These are phyloP conservation scores for Scolopax mira DNA, from an alignment of 2,113 vertebrate species.

Conservation along the genomic window DNA sequence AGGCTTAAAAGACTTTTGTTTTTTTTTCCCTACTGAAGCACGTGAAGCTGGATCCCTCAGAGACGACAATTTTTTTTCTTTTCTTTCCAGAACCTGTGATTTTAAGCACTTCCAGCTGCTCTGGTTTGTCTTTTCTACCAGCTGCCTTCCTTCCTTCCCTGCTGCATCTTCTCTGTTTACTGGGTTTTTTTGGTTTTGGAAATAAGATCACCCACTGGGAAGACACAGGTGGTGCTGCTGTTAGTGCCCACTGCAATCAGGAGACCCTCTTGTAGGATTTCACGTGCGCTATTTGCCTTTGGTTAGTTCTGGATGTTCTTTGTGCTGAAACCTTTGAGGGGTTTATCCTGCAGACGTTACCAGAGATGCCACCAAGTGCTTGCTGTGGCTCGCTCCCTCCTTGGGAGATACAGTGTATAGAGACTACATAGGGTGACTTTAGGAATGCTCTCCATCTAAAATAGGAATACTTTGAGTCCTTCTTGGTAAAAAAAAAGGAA, in stretches of 20 bases:
- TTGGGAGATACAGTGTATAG: not conserved
- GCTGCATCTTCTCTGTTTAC: not conserved
- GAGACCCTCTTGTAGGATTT: not conserved
- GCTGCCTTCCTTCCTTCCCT: not conserved
- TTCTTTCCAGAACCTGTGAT: not conserved
- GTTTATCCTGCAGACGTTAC: not conserved
- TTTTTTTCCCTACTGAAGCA: not conserved
- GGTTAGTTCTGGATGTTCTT: not conserved
- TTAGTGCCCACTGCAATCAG: not conserved
- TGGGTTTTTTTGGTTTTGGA: not conserved
- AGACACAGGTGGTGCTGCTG: not conserved
- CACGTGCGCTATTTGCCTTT: accelerated
- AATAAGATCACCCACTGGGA: not conserved
- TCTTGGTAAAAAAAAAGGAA: not conserved
- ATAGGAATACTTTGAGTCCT: not conserved
- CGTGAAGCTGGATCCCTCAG: not conserved
- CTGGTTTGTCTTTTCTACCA: not conserved
- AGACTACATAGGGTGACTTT: not conserved
- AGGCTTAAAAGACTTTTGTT: not conserved
- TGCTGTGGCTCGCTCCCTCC: not conserved
- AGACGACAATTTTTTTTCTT: not conserved
- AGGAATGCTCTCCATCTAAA: not conserved
- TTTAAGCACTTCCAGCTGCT: not conserved
- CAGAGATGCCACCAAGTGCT: not conserved
- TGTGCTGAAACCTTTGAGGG: not conserved